Evolutionary conservation across 92 coral and sea anemone genomes (phyloP), one percentile per base, ranked within the genome.

Genomic region (Desmophyllum pertusum): DNA sequence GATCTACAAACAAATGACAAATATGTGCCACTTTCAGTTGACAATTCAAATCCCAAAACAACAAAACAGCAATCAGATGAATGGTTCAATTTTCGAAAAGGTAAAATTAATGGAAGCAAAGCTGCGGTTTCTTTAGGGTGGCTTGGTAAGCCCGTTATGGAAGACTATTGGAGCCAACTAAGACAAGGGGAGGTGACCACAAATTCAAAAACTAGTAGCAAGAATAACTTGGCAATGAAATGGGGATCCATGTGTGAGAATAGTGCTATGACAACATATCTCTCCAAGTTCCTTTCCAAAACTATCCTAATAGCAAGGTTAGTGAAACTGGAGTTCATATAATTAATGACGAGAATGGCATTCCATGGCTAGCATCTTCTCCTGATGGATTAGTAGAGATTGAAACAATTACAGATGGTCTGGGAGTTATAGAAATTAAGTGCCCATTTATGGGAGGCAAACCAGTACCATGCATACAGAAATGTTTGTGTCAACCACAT

Each of bases 401-500:
- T 15, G 40, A 6, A 0, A 18, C 33, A 17, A n/a, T 4, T 5
- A 41, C 17, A 18, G 25, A 62, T 13, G 17, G 40, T 15, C 29
- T 65, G 2, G 65, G 83, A 11, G 84, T 80, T 65, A 2, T 65
- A 2, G 76, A 80, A 80, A 66, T 81, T 2, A 73, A 83, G 9
- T 83, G 87, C 62, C 87, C 81, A 10, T 73, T 74, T 37, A 73
- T 73, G 87, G 81, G 87, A 15, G 84, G 84, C 6, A 79, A 83
- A 73, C 87, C 87, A 59, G 48, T 73, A 2, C 87, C 87, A 61
- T 78, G 45, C 83, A 78, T 78, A 65, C 83, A 78, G 19, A 68
- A 73, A 84, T 39, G 89, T 89, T 38, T 89, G 89, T 36, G 63
- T 42, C 6, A 79, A 89, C 43, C 92, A 89, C 52, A 65, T 89